phyloP scores from a whole-genome alignment of 2,113 vertebrate genomes.

The Apistogramma diplotaenia region DNA sequence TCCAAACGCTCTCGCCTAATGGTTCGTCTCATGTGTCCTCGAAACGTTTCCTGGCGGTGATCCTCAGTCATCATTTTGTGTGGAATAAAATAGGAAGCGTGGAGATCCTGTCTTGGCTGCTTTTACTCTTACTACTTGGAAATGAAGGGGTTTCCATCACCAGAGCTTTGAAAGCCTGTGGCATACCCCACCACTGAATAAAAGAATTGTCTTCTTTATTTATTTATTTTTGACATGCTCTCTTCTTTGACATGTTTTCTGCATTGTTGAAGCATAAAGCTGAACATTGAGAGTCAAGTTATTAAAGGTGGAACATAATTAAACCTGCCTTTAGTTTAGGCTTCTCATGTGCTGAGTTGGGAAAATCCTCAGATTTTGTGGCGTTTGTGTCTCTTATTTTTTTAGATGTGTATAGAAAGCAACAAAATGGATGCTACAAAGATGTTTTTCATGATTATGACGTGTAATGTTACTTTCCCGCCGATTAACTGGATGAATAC shows the following conservation, averaged over 20 bases:
- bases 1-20: slow-evolving; percentile 30
- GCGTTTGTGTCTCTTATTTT: background rate
- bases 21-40: slow-evolving; percentile 51
- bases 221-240: background rate
- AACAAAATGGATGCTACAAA: background rate
- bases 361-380: background rate
- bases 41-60: slow-evolving; percentile 57
- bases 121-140: slow-evolving; percentile 52
- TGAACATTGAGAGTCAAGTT: background rate
- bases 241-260: background rate
- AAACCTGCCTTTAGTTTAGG: background rate
- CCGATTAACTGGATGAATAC: background rate
- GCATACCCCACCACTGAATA: slow-evolving; percentile 42
- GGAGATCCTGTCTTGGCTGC: slow-evolving; percentile 54
- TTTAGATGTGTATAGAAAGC: background rate
- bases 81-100: slow-evolving; percentile 45
- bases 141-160: slow-evolving; percentile 56
- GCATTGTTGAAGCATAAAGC: background rate
- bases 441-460: background rate
- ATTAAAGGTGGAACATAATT: background rate
- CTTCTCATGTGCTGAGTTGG: background rate
- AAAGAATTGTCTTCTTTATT: slow-evolving; percentile 29
- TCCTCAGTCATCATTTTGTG: slow-evolving; percentile 42
- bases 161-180: slow-evolving; percentile 24
- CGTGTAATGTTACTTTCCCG: background rate